Evolutionary conservation across 2,888 invertebrate species (phyloP), one percentile per base, ranked within the genome.

Genomic region (Callimorpha dominula): DNA sequence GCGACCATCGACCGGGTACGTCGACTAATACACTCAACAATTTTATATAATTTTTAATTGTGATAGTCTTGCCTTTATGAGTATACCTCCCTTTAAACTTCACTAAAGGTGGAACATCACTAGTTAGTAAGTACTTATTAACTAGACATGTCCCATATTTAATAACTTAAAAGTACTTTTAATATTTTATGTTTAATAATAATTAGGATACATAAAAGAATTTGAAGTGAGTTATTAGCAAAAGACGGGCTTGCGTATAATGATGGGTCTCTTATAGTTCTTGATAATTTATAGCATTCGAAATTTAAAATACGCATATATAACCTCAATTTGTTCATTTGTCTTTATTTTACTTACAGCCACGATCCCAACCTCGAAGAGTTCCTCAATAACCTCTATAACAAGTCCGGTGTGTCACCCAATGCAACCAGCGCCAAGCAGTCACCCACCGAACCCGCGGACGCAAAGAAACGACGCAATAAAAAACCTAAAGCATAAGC

Each of bases 351-450:
- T 69, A 46, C 31, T 70, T 65, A 0, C 91, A 97, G 97, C 79
- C 96, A 97, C 86, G 98, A 98, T 85, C 97, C 97, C 64, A 98
- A 98, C 89, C 95, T 98, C 80, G 98, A 98, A 89, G 98, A 98
- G 92, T 97, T 98, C 90, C 96, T 98, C 84, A 98, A 97, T 93
- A 97, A 97, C 86, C 93, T 98, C 79, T 98, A 98, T 93, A 97
- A 96, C 87, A 97, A 97, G 88, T 96, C 96, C 63, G 94, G 94
- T 5, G 92, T 90, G 75, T 78, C 95, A 73, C 78, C 87, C 84
- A 82, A 85, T 90, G 77, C 90, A 68, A 74, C 91, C 52, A 82
- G 81, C 78, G 69, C 85, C 49, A 87, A 73, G 70, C 85, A 83
- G 46, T 78, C 84, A 63, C 90, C 82, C 79, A 87, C 81, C 31